These are phyloP conservation scores for Papilio aristodemus DNA, from an alignment of 1,140 invertebrate genomes.

Conservation along the genomic window DNA sequence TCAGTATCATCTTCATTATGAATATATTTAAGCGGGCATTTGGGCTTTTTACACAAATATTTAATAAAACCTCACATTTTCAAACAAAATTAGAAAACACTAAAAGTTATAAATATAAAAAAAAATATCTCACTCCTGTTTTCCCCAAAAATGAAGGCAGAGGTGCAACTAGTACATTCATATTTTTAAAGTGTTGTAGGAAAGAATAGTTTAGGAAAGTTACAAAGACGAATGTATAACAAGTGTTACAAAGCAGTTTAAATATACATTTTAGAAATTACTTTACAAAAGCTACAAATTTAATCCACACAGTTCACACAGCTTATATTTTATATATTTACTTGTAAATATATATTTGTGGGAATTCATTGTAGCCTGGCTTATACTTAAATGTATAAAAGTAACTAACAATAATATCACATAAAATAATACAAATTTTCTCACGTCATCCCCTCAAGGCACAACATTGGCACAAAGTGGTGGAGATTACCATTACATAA, in stretches of 20 bases:
- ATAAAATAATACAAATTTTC: background rate
- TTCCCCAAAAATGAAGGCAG: too few relatives aligned
- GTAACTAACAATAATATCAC: background rate
- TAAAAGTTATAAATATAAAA: too few relatives aligned
- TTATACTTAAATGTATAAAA: background rate
- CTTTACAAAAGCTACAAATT: background rate
- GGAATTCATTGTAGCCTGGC: background rate
- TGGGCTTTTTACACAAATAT: background rate
- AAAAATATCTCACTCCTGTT: too few relatives aligned
- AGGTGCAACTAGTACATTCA: too few relatives aligned
- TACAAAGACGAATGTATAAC: too few relatives aligned
- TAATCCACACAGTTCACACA: background rate
- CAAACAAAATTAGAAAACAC: too few relatives aligned
- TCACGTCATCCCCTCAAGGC: conserved; percentile 46
- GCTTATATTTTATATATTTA: too few relatives aligned
- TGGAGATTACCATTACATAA: conserved; percentile 96
- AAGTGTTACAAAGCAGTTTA: too few relatives aligned
- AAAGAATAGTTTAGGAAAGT: too few relatives aligned
- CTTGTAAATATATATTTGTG: background rate
- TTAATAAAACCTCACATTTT: background rate
- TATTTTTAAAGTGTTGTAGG: too few relatives aligned
- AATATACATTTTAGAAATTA: too few relatives aligned
- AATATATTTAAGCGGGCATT: background rate
- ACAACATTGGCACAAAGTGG: conserved; percentile 87
- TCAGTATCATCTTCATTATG: conserved; percentile 61